These are phyloP conservation scores for Ursus arctos DNA, from an alignment of 2,113 vertebrate genomes.

Conservation along the genomic window DNA sequence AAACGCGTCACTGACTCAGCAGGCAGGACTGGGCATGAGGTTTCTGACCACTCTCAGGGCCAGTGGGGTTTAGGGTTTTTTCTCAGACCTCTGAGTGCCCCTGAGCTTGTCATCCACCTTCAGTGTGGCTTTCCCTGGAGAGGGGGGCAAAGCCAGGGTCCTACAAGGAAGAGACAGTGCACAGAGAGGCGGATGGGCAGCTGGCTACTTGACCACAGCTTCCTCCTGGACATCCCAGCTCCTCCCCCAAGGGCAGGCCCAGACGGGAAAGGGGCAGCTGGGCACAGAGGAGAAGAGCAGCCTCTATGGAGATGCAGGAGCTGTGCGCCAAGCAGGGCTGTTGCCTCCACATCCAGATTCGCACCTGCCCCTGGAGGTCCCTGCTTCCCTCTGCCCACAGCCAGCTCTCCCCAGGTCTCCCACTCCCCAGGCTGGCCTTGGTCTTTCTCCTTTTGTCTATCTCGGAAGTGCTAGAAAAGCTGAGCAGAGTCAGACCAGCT, in stretches of 20 bases:
- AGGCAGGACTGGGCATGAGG: background rate
- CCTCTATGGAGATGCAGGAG: background rate
- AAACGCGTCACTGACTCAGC: background rate
- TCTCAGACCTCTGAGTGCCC: background rate
- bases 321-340: rapidly evolving
- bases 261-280: background rate
- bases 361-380: rapidly evolving
- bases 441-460: background rate
- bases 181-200: background rate
- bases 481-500: background rate
- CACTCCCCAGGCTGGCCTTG: background rate
- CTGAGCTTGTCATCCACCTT: background rate
- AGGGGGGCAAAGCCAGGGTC: background rate
- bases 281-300: background rate
- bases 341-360: background rate
- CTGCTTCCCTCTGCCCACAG: background rate
- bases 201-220: background rate
- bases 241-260: background rate
- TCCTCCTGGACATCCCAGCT: conserved; percentile 23
- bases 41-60: background rate
- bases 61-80: background rate
- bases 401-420: background rate
- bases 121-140: background rate
- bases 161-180: background rate
- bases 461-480: background rate